Evolutionary conservation across 2,113 vertebrate genomes (phyloP), one percentile per base, ranked within the genome.

Genomic region (Sebastes fasciatus): DNA sequence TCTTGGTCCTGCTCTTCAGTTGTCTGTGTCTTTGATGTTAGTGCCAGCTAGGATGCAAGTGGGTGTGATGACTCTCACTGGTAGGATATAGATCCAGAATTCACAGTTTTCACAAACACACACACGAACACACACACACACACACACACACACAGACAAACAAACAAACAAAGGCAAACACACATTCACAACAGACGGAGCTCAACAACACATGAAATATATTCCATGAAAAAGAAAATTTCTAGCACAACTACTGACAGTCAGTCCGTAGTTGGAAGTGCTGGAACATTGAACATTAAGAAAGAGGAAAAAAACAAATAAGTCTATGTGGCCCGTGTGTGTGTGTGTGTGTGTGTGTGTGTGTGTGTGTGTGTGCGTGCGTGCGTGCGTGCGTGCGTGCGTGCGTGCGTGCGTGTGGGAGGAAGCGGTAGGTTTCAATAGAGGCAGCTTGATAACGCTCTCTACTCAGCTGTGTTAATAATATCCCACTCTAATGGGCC

Each of bases 391-490:
- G 45, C 40, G 42, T 23, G 46, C 23, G 43, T 61, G 45, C n/a
- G 23, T 65, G 23, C 21, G 21, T 55, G 57, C 64, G 67, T 69
- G 21, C 40, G 14, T 57, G 72, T 52, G 66, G 77, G 77, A 61
- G 78, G 90, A 79, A 90, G 90, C 45, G 57, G 90, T 86, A 86
- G 85, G 88, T 91, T 92, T 94, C 85, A 90, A 79, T 68, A 82
- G 60, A 80, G 90, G 85, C 78, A 86, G 87, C 79, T 51, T 77
- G 88, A 92, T 91, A 85, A 86, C 43, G 16, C 80, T 90, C 86
- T 91, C 82, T 87, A 89, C 88, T 93, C 89, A 89, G 82, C 89
- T 90, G 89, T 85, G 89, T 89, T 93, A 92, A 95, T 92, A 92
- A 93, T 87, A 90, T 91, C 91, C 79, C 66, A 84, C 83, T 84